Base-by-base conservation (phyloP, 2,113 vertebrate species). In the Plecturocebus donacophilus region DNA sequence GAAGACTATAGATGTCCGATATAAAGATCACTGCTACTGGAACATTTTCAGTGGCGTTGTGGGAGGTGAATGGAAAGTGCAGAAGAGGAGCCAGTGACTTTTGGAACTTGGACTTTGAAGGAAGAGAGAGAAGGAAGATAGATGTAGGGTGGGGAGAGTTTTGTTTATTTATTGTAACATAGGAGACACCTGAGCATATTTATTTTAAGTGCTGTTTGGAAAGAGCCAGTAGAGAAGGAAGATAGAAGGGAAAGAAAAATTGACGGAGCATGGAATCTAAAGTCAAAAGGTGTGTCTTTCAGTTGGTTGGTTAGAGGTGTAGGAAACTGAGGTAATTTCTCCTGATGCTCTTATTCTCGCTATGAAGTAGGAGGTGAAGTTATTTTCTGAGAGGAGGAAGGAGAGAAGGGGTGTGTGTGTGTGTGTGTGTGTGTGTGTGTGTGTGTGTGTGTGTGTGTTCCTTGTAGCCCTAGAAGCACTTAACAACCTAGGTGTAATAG, bases 31-130 rank as follows among this genome's bases (percentile, higher is more conserved):
- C 84, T 76, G 86, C 90, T 90, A 35, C 40, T 56, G 52, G 83
- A 58, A 42, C 42, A 42, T 61, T 95, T 94, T 82, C 79, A 75
- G 16, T 19, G 32, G 70, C 52, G 9, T 47, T 96, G 32, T 93
- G 64, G 61, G 76, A 85, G 85, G n/a, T 92, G 90, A 90, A 76
- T 49, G 88, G 87, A 70, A 95, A 92, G 47, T 92, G 3, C 76
- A 56, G 87, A 85, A 66, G 5, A 40, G 38, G 23, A 92, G 61
- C 49, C 61, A 20, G 14, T 77, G 52, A 70, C 9, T 38, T 94
- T 96, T 82, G 91, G 91, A 92, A 94, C 30, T 19, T 84, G 91
- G 35, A 79, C 61, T 80, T 80, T 38, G 73, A 90, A 95, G 68
- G 70, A 58, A 64, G 12, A 64, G 20, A 91, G 58, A 95, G 80